These are phyloP conservation scores for Rhyacophila brunnea DNA, from an alignment of 1,140 invertebrate genomes.

Conservation along the genomic window DNA sequence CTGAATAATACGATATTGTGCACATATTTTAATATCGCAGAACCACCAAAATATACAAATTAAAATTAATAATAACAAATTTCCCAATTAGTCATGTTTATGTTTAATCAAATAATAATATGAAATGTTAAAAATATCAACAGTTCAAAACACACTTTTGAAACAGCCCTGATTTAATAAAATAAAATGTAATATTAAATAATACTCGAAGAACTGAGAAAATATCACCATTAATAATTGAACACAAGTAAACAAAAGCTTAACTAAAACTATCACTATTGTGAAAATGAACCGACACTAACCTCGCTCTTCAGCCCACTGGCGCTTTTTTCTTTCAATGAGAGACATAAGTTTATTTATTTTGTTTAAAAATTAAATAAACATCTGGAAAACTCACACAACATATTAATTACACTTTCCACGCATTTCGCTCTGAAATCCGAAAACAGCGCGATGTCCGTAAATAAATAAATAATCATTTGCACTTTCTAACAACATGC, in stretches of 20 bases:
- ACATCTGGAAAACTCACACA: slow-evolving; percentile 6
- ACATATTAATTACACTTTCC: slow-evolving; percentile 24
- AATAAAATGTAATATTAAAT: no score
- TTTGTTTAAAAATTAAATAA: background rate
- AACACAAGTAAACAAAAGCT: background rate
- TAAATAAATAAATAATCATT: slow-evolving; percentile 1
- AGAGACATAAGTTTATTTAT: slow-evolving; percentile 54
- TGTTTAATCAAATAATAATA: no score
- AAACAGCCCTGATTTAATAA: no score
- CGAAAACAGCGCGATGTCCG: background rate
- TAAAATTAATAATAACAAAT: no score
- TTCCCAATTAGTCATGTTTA: no score
- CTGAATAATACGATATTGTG: no score
- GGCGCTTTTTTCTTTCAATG: slow-evolving; percentile 70
- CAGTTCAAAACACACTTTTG: no score
- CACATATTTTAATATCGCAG: no score
- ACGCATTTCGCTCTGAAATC: background rate
- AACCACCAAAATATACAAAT: no score
- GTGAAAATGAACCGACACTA: slow-evolving; percentile 30
- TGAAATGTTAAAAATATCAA: no score
- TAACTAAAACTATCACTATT: background rate
- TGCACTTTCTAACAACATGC: slow-evolving; percentile 31
- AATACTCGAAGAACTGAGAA: no score
- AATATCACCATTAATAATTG: no score
- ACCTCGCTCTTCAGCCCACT: slow-evolving; percentile 77